Base-by-base conservation (phyloP, 2,113 vertebrate genomes). In the Lanius ludovicianus region DNA sequence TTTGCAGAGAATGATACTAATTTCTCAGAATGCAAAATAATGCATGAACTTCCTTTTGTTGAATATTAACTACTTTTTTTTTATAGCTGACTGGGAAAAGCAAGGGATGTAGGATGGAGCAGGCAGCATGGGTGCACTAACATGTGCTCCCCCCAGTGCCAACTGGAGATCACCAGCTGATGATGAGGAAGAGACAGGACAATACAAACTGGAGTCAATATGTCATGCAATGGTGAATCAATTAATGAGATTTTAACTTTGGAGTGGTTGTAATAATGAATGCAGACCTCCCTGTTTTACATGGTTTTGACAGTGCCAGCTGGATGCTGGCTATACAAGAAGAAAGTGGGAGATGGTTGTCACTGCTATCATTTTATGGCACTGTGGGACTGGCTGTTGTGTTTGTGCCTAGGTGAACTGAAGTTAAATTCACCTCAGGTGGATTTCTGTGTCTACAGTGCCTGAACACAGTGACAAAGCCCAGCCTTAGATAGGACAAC, bases 21-120 rank as follows among this genome's bases (percentile, higher is more conserved):
- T 90, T 90, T 90, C 42, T 93, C 42, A 22, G 30, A 80, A 39
- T 64, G 33, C 63, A 93, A 86, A 96, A 86, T 90, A 96, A 93
- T 78, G 35, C 22, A 52, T 70, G 31, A 83, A 62, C 41, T 87
- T 73, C 33, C 27, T 91, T 96, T 84, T 70, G 63, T 52, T 88
- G 68, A 63, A 46, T 80, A 59, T 63, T 83, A 91, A 68, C 59
- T 39, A 37, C 15, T 35, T 65, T 49, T 77, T 74, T 57, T 59
- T 49, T 47, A 59, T 89, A 75, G 27, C 68, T 59, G 27, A 7
- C 6, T 81, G 62, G 68, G 67, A 77, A 57, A 33, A 77, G 46
- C 73, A 65, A 35, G 53, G 42, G 37, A 31, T 41, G 50, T 20
- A 42, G 50, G 71, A 85, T 70, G 63, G 59, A 80, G 71, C 53